Evolutionary conservation across 1,140 invertebrate species (phyloP).

Genomic region (Panulirus ornatus): DNA sequence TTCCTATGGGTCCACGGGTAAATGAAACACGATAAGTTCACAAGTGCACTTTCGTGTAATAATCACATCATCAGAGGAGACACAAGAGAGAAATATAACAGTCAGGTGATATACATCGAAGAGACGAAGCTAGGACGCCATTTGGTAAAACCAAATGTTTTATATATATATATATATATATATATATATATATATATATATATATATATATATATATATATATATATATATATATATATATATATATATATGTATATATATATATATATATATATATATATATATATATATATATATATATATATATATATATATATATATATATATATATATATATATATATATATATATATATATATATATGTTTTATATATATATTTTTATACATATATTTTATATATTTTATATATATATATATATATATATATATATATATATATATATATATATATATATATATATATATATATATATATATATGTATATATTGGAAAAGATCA

Average conservation of each 20-base stretch:
- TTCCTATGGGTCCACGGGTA: no score
- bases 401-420: background rate
- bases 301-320: background rate
- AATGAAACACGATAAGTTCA: no score
- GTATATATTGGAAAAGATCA: no score
- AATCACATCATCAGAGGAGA: no score
- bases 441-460: slow-evolving; percentile 14
- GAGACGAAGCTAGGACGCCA: no score
- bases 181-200: background rate
- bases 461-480: slow-evolving; percentile 14
- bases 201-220: background rate
- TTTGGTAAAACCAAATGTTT: no score
- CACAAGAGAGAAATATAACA: no score
- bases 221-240: slow-evolving; percentile 1
- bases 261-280: slow-evolving; percentile 14
- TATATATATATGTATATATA: slow-evolving; percentile 11
- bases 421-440: slow-evolving; percentile 10
- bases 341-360: background rate
- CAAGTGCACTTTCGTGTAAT: no score
- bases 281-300: slow-evolving; percentile 14
- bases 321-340: background rate
- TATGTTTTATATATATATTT: background rate
- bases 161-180: no score
- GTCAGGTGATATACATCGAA: no score
- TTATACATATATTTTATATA: slow-evolving; percentile 5